Percentiles rank a stretch among this genome's conserved stretches.
Evolutionary conservation across 2,113 vertebrate genomes (phyloP).

Genomic region (Microtus ochrogaster): DNA sequence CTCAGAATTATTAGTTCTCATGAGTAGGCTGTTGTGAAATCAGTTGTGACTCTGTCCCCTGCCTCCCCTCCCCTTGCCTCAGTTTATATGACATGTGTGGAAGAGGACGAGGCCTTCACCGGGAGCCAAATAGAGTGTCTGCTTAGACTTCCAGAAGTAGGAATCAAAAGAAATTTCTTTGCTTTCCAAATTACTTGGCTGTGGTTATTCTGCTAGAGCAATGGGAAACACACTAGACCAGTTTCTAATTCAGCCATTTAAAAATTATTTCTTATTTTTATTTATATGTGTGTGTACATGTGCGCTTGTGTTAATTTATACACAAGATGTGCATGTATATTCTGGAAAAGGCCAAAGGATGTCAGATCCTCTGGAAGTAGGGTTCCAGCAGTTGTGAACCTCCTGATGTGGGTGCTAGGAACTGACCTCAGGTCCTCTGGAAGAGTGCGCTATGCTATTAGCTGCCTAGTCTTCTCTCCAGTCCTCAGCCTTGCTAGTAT

Average conservation of each 20-base stretch:
- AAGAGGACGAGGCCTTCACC: not conserved
- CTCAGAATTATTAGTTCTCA: not conserved
- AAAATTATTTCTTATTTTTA: not conserved
- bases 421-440: not conserved
- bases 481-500: not conserved
- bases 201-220: not conserved
- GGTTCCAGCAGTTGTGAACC: not conserved
- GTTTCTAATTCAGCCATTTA: constrained; percentile 29
- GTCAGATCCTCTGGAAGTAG: not conserved
- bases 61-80: not conserved
- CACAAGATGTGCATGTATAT: not conserved
- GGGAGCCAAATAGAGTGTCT: not conserved
- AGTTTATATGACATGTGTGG: not conserved
- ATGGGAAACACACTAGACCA: not conserved
- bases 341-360: not conserved
- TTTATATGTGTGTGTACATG: not conserved
- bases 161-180: not conserved
- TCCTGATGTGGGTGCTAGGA: not conserved
- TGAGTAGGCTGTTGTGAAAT: not conserved
- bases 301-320: not conserved
- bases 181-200: not conserved
- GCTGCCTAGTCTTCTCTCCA: not conserved
- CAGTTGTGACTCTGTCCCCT: not conserved
- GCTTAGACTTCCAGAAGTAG: not conserved
- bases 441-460: not conserved